Percentiles rank a stretch among this genome's conserved stretches.
Conservation (phyloP, 2,888 invertebrate genomes). For the Ypsolopha scabrella region DNA sequence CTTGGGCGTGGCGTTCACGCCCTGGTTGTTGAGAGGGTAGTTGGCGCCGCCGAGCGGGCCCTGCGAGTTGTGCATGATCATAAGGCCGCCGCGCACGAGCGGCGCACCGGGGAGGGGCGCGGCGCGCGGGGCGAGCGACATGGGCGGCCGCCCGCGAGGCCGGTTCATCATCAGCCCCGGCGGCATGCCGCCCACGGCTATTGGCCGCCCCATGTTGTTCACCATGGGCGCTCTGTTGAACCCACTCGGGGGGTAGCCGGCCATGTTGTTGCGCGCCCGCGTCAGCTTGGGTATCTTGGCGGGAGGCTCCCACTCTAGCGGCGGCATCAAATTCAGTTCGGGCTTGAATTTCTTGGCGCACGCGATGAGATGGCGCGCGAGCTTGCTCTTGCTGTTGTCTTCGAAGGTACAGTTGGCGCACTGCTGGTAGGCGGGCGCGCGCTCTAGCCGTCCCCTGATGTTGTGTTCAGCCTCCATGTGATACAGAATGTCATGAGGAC, state of each 20-base stretch:
- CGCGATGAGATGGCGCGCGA: constrained; percentile 89
- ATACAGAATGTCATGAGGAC: constrained; percentile 90
- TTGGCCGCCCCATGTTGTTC: constrained; percentile 49
- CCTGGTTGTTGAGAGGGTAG: constrained; percentile 49
- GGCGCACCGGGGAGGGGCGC: constrained; percentile 55
- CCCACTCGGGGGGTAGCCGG: constrained; percentile 52
- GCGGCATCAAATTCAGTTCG: constrained; percentile 88
- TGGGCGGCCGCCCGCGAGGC: constrained; percentile 60
- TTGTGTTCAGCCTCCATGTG: constrained; percentile 96
- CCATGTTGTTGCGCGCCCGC: constrained; percentile 51
- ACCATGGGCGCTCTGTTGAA: constrained; percentile 62
- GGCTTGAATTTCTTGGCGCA: constrained; percentile 94
- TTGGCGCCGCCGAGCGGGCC: constrained; percentile 46
- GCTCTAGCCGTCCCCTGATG: constrained; percentile 87
- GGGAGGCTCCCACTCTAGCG: constrained; percentile 93
- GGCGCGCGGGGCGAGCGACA: constrained; percentile 34
- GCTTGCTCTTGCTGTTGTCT: constrained; percentile 92
- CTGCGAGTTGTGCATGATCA: constrained; percentile 76
- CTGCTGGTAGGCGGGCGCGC: constrained; percentile 91
- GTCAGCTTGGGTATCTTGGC: constrained; percentile 87
- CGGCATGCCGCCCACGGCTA: constrained; percentile 36
- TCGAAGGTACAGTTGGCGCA: constrained; percentile 97
- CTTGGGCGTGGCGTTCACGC: constrained; percentile 80
- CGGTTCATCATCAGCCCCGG: constrained; percentile 45
- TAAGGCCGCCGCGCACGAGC: constrained; percentile 69